Conservation (phyloP, 2,888 invertebrate genomes). For the Stenchaetothrips biformis region DNA sequence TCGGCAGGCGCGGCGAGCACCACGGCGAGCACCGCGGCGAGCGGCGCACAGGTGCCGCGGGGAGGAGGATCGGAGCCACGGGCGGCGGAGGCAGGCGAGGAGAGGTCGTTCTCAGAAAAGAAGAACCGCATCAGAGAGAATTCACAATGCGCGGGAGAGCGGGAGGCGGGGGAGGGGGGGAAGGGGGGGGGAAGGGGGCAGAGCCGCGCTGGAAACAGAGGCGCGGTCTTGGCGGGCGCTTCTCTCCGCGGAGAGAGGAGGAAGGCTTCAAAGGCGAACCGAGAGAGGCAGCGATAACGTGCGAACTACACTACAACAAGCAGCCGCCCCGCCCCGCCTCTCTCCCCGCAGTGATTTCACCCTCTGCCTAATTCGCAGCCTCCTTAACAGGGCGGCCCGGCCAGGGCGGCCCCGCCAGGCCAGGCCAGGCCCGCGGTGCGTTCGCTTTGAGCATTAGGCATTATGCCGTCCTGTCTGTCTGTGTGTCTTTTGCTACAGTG, state of each 20-base stretch:
- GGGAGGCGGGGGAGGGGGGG: neutral
- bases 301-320: no score
- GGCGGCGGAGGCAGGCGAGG: no score
- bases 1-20: no score
- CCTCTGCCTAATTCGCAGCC: no score
- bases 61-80: no score
- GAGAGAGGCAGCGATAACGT: no score
- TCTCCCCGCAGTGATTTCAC: no score
- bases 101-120: neutral
- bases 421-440: no score
- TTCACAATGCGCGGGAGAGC: neutral
- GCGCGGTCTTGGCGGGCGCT: neutral
- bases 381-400: neutral
- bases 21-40: no score
- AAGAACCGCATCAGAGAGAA: constrained; percentile 12
- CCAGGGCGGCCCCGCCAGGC: neutral
- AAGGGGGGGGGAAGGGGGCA: neutral
- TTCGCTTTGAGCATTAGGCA: neutral
- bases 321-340: no score
- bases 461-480: neutral
- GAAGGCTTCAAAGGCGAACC: neutral
- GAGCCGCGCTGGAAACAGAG: neutral
- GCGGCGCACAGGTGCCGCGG: no score
- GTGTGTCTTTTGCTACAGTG: neutral
- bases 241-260: no score